These are phyloP conservation scores for Lithodes maja DNA, from an alignment of 2,888 invertebrate species.

Conservation along the genomic window DNA sequence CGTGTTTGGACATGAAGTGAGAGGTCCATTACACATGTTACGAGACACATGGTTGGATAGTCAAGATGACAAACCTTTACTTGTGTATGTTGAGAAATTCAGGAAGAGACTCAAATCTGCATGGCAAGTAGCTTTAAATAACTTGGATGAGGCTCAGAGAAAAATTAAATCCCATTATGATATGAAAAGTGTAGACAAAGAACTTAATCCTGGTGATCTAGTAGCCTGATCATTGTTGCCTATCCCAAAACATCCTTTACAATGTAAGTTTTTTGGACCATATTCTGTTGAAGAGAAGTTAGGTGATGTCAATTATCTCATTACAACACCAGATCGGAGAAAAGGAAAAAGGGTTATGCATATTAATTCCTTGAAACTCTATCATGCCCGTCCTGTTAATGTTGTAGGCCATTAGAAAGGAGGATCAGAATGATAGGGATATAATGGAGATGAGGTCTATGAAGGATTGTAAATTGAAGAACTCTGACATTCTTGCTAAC, in stretches of 20 bases:
- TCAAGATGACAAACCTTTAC: neutral
- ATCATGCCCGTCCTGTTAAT: neutral
- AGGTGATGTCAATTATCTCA: neutral
- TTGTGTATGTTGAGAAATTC: slow-evolving; percentile 1
- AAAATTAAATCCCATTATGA: neutral
- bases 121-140: neutral
- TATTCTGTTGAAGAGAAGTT: neutral
- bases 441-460: too few species aligned
- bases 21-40: neutral
- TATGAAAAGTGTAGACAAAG: neutral
- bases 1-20: neutral
- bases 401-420: too few species aligned
- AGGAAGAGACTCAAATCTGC: neutral
- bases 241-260: neutral
- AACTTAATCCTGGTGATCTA: neutral
- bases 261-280: slow-evolving; percentile 13
- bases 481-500: too few species aligned
- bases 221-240: slow-evolving; percentile 1
- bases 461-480: too few species aligned
- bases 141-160: neutral
- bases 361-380: neutral
- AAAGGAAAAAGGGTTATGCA: neutral
- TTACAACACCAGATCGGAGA: neutral
- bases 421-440: too few species aligned
- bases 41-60: slow-evolving; percentile 7